Percentiles rank a stretch among this genome's conserved stretches.
These are phyloP conservation scores for Bombyx mandarina DNA, from an alignment of 1,140 invertebrate species.

Conservation along the genomic window DNA sequence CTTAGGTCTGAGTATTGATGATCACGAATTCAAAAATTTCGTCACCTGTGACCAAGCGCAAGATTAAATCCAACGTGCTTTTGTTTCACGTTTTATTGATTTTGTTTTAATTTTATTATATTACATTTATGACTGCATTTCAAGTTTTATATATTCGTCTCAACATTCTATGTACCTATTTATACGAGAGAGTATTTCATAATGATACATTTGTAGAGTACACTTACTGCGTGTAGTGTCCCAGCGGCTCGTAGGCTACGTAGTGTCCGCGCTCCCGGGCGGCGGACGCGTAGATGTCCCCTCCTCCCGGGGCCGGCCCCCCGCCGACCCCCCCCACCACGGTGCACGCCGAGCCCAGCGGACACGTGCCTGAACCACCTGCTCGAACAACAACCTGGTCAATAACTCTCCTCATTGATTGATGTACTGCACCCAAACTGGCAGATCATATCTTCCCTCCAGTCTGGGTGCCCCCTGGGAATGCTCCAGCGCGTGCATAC, in stretches of 20 bases:
- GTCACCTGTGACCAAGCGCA: no score
- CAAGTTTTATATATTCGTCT: no score
- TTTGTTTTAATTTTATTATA: no score
- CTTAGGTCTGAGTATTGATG: no score
- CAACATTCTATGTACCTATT: no score
- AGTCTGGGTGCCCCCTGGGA: neutral
- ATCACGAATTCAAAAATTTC: no score
- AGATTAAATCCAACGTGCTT: no score
- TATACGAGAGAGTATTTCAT: no score
- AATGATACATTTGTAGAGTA: neutral
- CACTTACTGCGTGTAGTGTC: slow-evolving; percentile 59
- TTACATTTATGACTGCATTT: no score
- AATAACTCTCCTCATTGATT: neutral
- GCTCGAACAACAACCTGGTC: slow-evolving; percentile 1
- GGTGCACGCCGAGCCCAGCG: slow-evolving; percentile 38
- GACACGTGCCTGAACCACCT: slow-evolving; percentile 37
- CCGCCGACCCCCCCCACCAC: slow-evolving; percentile 11
- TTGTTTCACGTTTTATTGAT: no score
- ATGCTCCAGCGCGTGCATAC: slow-evolving; percentile 19
- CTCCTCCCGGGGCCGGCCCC: neutral
- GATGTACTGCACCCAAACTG: neutral
- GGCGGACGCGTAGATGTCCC: slow-evolving; percentile 49
- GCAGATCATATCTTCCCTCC: neutral
- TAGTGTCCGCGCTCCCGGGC: slow-evolving; percentile 63
- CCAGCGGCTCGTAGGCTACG: slow-evolving; percentile 63